Percentiles rank a stretch among this genome's conserved stretches.
phyloP scores from a whole-genome alignment of 2,113 vertebrate species.

The Drymodes brunneopygia region DNA sequence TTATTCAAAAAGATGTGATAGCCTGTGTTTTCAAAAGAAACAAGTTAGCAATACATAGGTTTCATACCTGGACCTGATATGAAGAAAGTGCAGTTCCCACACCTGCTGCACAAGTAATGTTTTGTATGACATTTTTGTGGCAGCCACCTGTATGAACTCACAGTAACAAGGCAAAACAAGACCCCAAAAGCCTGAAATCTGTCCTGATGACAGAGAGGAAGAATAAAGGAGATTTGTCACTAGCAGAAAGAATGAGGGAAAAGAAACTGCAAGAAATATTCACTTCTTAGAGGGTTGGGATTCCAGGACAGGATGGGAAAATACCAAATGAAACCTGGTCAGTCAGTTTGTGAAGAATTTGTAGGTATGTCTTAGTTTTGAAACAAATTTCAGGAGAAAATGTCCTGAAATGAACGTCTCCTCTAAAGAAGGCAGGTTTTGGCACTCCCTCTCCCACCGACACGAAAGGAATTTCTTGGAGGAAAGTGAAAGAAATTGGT shows the following conservation, averaged over 20 bases:
- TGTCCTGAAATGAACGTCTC: neutral
- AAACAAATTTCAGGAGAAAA: neutral
- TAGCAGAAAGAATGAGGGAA: neutral
- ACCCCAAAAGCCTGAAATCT: neutral
- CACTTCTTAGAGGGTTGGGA: neutral
- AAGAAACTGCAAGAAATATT: neutral
- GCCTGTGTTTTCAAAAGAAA: neutral
- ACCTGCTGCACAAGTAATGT: neutral
- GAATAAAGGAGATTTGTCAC: neutral
- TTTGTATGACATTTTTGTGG: neutral
- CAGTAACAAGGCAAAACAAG: neutral
- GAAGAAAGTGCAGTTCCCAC: neutral
- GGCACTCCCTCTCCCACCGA: neutral
- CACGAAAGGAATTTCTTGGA: neutral
- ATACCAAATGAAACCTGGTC: neutral
- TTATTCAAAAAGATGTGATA: neutral
- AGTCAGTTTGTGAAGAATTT: neutral
- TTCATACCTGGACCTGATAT: neutral
- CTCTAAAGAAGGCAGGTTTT: neutral
- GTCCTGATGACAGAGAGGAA: neutral
- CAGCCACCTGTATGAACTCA: neutral
- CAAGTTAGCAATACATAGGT: neutral
- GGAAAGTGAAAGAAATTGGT: neutral
- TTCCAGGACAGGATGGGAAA: neutral
- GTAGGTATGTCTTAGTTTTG: neutral